A percentile compares a stretch with the other conserved stretches of the same genome.
Evolutionary conservation across 2,888 invertebrate species (phyloP).

Genomic region (Himalopsyche kuldschensis): DNA sequence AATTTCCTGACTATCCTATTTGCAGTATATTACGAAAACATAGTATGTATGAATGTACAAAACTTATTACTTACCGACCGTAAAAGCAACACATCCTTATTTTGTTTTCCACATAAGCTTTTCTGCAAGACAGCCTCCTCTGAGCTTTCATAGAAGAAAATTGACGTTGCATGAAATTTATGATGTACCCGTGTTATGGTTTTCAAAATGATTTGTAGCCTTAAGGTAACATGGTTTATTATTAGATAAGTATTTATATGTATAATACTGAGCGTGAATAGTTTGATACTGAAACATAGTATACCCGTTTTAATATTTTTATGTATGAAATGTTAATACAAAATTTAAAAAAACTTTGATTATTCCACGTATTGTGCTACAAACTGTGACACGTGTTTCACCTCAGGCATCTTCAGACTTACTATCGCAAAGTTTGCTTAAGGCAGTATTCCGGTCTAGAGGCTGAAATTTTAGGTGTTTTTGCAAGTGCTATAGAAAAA

Average conservation of each 20-base stretch:
- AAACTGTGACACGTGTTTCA: no score
- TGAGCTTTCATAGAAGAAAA: slow-evolving; percentile 6
- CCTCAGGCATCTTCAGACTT: no score
- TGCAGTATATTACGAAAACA: neutral
- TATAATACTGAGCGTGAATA: no score
- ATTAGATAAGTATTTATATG: neutral
- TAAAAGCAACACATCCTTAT: neutral
- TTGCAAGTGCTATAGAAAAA: no score
- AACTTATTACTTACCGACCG: neutral
- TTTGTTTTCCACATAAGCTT: neutral
- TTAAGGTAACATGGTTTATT: neutral
- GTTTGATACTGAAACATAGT: no score
- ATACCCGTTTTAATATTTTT: no score
- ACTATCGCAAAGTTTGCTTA: no score
- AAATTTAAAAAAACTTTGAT: no score
- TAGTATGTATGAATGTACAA: neutral
- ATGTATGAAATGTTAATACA: no score
- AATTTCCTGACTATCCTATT: neutral
- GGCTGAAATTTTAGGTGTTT: no score
- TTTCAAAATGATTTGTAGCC: neutral
- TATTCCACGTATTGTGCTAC: no score
- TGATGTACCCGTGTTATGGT: neutral
- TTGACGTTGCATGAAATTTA: slow-evolving; percentile 26
- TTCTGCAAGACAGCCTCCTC: neutral
- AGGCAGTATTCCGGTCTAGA: no score